A percentile compares a stretch with the other conserved stretches of the same genome.
These are phyloP conservation scores for Mermis nigrescens DNA, from an alignment of 2,888 invertebrate species.

Conservation along the genomic window DNA sequence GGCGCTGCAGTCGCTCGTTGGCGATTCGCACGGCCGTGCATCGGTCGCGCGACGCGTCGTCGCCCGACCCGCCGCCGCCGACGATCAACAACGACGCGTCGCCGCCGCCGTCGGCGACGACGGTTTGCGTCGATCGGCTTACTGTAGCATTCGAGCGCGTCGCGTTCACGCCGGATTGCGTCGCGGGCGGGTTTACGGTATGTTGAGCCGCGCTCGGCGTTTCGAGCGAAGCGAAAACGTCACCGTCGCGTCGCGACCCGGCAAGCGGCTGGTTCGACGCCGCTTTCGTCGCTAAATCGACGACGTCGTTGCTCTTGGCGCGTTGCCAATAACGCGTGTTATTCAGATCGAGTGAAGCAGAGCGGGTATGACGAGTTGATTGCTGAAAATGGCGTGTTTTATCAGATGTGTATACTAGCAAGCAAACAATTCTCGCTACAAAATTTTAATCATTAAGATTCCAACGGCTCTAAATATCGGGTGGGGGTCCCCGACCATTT, in stretches of 20 bases:
- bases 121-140: neutral
- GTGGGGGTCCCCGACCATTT: too few relatives aligned
- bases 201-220: neutral
- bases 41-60: slow-evolving; percentile 7
- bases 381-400: too few relatives aligned
- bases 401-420: too few relatives aligned
- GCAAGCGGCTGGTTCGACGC: neutral
- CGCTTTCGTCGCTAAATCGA: neutral
- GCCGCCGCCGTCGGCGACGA: neutral
- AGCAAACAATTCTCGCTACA: too few relatives aligned
- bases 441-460: too few relatives aligned
- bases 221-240: neutral
- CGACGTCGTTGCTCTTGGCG: neutral
- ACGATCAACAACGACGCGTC: neutral
- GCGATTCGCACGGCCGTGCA: slow-evolving; percentile 20
- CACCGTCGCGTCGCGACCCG: neutral
- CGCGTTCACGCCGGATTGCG: neutral
- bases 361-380: slow-evolving; percentile 21
- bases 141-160: neutral
- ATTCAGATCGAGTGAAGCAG: slow-evolving; percentile 24
- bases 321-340: neutral
- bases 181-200: neutral
- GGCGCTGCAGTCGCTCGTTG: slow-evolving; percentile 24
- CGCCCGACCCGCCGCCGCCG: neutral
- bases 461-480: too few relatives aligned